Evolutionary conservation across 1,140 invertebrate species (phyloP).

Genomic region (Limonius californicus): DNA sequence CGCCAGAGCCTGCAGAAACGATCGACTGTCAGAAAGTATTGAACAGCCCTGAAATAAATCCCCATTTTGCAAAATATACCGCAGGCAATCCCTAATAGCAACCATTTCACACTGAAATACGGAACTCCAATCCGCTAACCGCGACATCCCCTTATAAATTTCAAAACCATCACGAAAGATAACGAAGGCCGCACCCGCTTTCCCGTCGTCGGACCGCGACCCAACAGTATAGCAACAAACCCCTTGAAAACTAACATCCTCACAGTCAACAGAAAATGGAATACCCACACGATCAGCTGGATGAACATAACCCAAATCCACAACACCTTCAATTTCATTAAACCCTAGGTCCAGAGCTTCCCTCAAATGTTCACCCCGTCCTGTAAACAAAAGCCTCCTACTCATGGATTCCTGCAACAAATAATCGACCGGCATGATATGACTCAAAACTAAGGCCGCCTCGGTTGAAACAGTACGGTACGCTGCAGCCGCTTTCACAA

Average conservation of each 20-base stretch:
- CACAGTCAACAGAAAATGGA: no score
- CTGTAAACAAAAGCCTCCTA: no score
- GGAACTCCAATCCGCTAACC: no score
- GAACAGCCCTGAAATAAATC: background rate
- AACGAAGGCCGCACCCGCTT: background rate
- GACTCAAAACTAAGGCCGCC: slow-evolving; percentile 5
- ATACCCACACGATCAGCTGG: no score
- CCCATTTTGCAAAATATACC: background rate
- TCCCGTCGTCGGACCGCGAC: background rate
- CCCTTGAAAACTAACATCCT: no score
- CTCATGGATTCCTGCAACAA: no score
- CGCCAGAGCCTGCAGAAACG: background rate
- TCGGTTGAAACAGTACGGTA: slow-evolving; percentile 13
- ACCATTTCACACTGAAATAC: slow-evolving; percentile 1
- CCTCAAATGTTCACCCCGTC: background rate
- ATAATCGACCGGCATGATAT: slow-evolving; percentile 7
- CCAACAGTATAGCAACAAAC: background rate
- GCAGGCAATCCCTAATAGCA: background rate
- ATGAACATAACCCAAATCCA: no score
- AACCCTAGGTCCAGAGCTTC: background rate
- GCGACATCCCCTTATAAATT: background rate
- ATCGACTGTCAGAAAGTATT: background rate
- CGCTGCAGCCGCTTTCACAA: background rate
- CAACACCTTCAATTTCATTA: no score
- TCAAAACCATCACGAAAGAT: background rate